These are phyloP conservation scores for Limenitis camilla DNA, from an alignment of 2,888 invertebrate species.

Conservation along the genomic window DNA sequence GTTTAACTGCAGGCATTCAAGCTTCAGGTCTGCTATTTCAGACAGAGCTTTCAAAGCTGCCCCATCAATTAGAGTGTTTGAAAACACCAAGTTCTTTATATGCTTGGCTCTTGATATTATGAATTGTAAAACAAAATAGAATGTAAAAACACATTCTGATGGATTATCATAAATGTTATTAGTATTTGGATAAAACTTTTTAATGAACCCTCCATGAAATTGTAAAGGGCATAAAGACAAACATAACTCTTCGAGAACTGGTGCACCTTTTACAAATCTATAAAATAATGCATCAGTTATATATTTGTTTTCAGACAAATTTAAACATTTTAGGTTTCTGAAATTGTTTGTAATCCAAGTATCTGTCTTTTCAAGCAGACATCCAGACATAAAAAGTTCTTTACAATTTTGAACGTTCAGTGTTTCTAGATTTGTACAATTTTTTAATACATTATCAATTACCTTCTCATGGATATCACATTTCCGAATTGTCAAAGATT, in stretches of 20 bases:
- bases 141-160: slow-evolving; percentile 82
- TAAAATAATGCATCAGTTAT: slow-evolving; percentile 83
- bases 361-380: slow-evolving; percentile 76
- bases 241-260: slow-evolving; percentile 75
- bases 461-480: slow-evolving; percentile 79
- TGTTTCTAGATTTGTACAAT: slow-evolving; percentile 71
- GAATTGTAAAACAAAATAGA: slow-evolving; percentile 77
- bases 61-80: slow-evolving; percentile 80
- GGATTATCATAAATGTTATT: slow-evolving; percentile 54
- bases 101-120: slow-evolving; percentile 67
- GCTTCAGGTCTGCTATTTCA: slow-evolving; percentile 62
- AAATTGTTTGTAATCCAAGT: slow-evolving; percentile 61
- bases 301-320: slow-evolving; percentile 79
- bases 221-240: slow-evolving; percentile 81
- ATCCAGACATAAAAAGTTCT: slow-evolving; percentile 83
- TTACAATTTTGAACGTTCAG: slow-evolving; percentile 79
- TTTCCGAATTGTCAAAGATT: slow-evolving; percentile 70
- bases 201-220: slow-evolving; percentile 79
- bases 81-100: slow-evolving; percentile 77
- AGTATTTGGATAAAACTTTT: slow-evolving; percentile 77
- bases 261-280: slow-evolving; percentile 76
- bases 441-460: slow-evolving; percentile 74
- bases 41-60: slow-evolving; percentile 73
- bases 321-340: slow-evolving; percentile 72
- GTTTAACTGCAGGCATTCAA: slow-evolving; percentile 70